Conservation (phyloP, 2,113 vertebrate genomes). For the Chaenocephalus aceratus region DNA sequence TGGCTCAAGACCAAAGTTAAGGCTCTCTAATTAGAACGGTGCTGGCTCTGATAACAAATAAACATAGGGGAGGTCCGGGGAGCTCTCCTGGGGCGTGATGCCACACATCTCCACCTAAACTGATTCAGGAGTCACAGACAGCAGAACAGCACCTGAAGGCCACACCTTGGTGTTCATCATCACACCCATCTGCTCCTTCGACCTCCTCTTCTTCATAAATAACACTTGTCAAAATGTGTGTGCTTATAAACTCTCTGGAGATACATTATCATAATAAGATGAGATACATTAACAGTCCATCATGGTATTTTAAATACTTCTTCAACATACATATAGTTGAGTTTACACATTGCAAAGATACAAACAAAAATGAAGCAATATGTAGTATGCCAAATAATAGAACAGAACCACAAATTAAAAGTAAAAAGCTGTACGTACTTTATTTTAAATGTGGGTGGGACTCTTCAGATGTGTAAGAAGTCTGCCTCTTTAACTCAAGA, state of each 20-base stretch:
- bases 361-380: not conserved
- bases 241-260: not conserved
- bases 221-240: not conserved
- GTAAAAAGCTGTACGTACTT: too few species aligned
- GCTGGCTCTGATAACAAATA: constrained; percentile 77
- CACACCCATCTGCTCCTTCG: constrained; percentile 60
- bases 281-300: not conserved
- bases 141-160: constrained; percentile 27
- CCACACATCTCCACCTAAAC: constrained; percentile 46
- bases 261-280: not conserved
- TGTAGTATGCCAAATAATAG: not conserved
- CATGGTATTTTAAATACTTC: not conserved
- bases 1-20: constrained; percentile 65
- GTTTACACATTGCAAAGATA: not conserved
- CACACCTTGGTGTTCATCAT: constrained; percentile 46
- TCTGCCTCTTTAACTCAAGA: not conserved
- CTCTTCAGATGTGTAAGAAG: too few species aligned
- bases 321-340: not conserved
- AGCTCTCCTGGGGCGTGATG: constrained; percentile 66
- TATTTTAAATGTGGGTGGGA: not conserved
- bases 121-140: constrained; percentile 38
- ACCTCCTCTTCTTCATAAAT: not conserved
- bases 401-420: not conserved
- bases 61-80: constrained; percentile 67
- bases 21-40: constrained; percentile 77